Base-by-base conservation (phyloP, 2,888 invertebrate species). In the Chouioia cunea region DNA sequence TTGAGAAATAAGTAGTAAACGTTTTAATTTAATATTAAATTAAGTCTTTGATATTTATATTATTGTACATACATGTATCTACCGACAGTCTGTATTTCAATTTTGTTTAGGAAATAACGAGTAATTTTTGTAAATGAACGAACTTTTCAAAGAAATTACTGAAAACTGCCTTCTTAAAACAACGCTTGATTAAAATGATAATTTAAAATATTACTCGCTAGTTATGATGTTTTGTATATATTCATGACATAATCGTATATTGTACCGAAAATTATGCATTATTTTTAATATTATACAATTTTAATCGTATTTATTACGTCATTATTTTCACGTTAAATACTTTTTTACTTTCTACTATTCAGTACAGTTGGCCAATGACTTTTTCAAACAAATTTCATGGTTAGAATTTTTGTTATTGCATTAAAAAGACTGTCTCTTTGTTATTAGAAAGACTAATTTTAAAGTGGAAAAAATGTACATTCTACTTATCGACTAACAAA, bases 401-500 rank as follows among this genome's bases (percentile, higher is more conserved):
- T 16, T 16, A n/a, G 18, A 46, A 53, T 46, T 36, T 50, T 53
- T 70, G 48, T 15, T 27, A 60, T 71, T 48, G 14, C 46, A 48
- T 23, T 54, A 23, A 44, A 36, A 57, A 56, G 60, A 60, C 48
- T 59, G 54, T 64, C 59, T 46, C 44, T 56, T 59, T n/a, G n/a
- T n/a, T 60, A 65, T 62, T 60, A 60, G 12, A 53, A 52, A 59
- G 12, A 58, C 53, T 59, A 62, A 70, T 43, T 10, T 53, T 23
- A 43, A 52, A 44, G 3, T 44, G 36, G 36, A 44, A 47, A 50
- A 47, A 60, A 50, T 20, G 36, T 36, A 52, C 23, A 54, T 56
- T 52, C 52, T 53, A 59, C 36, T 36, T 53, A 59, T 57, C 47
- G 46, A 70, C 64, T 15, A 47, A 70, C 57, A 44, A 70, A 70